Conservation (phyloP, 2,113 vertebrate species). For the Megalops atlanticus region DNA sequence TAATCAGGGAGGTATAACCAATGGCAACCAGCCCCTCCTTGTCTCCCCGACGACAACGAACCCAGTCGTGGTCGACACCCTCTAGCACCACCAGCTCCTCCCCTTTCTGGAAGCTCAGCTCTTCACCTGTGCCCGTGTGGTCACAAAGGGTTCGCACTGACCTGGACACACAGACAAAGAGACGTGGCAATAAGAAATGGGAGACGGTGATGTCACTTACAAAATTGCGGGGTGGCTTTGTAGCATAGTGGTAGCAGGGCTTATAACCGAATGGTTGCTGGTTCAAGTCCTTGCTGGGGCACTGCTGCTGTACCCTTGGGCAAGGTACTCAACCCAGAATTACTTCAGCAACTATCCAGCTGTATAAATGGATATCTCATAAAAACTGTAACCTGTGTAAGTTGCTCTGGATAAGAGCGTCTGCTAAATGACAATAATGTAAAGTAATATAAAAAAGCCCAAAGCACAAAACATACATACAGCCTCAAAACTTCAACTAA, state of each 20-base stretch:
- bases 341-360: no score
- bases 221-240: no score
- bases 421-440: no score
- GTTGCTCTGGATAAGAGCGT: no score
- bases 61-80: constrained; percentile 91
- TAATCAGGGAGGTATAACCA: constrained; percentile 88
- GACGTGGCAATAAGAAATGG: background rate
- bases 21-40: constrained; percentile 85
- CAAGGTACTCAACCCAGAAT: no score
- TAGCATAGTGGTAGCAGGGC: no score
- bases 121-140: constrained; percentile 66
- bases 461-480: background rate
- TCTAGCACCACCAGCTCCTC: constrained; percentile 82
- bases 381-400: no score
- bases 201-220: background rate
- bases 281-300: no score
- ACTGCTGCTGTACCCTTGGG: no score
- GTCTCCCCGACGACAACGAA: constrained; percentile 83
- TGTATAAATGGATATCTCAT: no score
- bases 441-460: no score
- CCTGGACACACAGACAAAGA: constrained; percentile 58
- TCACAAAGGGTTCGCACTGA: constrained; percentile 85
- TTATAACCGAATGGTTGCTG: no score
- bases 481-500: background rate
- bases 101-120: constrained; percentile 85